Conservation (phyloP, 2,113 vertebrate species). For the Leucoraja erinaceus region DNA sequence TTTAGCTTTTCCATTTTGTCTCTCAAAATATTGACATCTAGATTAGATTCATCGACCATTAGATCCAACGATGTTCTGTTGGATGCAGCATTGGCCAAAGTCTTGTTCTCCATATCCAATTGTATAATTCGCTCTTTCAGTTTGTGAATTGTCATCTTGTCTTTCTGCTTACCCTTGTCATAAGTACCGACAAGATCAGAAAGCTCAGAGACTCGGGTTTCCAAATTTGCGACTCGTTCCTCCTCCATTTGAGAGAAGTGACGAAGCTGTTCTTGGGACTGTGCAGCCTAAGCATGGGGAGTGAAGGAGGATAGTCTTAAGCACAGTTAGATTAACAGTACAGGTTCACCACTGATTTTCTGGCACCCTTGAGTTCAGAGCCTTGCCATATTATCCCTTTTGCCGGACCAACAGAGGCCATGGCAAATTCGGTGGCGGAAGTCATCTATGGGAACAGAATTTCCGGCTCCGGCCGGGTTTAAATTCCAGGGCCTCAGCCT, state of each 20-base stretch:
- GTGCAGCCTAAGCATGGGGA: constrained; percentile 55
- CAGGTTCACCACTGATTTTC: too few species aligned
- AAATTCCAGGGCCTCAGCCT: too few species aligned
- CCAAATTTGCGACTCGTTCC: constrained; percentile 68
- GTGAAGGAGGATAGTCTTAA: constrained; percentile 29
- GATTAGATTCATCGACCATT: constrained; percentile 58
- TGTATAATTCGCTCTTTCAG: constrained; percentile 77
- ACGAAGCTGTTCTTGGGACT: constrained; percentile 67
- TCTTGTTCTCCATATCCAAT: constrained; percentile 87
- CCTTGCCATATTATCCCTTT: too few species aligned
- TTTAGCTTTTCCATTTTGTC: constrained; percentile 78
- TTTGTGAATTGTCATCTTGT: constrained; percentile 70
- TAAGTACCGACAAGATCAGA: constrained; percentile 77
- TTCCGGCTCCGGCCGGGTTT: too few species aligned
- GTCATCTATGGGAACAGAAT: too few species aligned
- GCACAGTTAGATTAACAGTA: fast-evolving
- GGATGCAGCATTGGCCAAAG: constrained; percentile 67
- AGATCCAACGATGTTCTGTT: constrained; percentile 53
- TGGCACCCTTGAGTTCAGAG: too few species aligned
- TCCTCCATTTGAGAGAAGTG: constrained; percentile 74
- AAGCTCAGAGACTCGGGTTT: constrained; percentile 72
- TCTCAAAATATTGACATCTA: constrained; percentile 64
- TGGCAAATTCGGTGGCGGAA: too few species aligned
- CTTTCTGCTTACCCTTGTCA: constrained; percentile 75
- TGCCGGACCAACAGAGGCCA: too few species aligned